Conservation (phyloP, 2,888 invertebrate species). For the Drosophila kambysellisi region DNA sequence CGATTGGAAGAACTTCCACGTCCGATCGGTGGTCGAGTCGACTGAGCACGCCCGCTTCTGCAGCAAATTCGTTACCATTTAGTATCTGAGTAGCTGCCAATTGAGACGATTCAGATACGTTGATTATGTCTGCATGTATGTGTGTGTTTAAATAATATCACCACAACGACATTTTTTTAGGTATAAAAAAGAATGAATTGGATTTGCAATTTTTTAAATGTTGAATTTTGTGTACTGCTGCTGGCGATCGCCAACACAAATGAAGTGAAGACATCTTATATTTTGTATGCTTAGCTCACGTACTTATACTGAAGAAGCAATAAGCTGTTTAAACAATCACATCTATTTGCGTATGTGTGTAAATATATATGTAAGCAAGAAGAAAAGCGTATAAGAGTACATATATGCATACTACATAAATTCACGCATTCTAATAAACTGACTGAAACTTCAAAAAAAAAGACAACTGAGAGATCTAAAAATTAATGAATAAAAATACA, state of each 20-base stretch:
- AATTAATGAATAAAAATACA: conserved; percentile 22
- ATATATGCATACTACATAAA: conserved; percentile 23
- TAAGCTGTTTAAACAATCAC: conserved; percentile 76
- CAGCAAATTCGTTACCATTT: not conserved
- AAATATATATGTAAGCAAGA: conserved; percentile 1
- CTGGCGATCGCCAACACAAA: not conserved
- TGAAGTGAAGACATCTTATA: not conserved
- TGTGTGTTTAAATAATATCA: not conserved
- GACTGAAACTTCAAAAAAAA: conserved; percentile 70
- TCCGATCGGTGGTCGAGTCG: not conserved
- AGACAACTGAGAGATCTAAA: conserved; percentile 9
- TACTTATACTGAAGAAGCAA: conserved; percentile 67
- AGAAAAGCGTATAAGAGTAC: not conserved
- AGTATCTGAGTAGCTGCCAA: not conserved
- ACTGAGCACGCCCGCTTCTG: not conserved
- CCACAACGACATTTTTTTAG: no score
- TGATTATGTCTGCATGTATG: not conserved
- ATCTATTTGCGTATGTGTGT: conserved; percentile 21
- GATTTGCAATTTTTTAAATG: no score
- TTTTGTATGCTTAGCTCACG: conserved; percentile 1
- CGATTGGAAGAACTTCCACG: not conserved
- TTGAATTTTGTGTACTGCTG: no score
- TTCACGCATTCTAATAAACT: conserved; percentile 66
- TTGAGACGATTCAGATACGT: not conserved
- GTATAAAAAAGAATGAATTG: no score